A percentile compares a stretch with the other conserved stretches of the same genome.
Evolutionary conservation across 2,113 vertebrate species (phyloP).

Genomic region (Elgaria multicarinata): DNA sequence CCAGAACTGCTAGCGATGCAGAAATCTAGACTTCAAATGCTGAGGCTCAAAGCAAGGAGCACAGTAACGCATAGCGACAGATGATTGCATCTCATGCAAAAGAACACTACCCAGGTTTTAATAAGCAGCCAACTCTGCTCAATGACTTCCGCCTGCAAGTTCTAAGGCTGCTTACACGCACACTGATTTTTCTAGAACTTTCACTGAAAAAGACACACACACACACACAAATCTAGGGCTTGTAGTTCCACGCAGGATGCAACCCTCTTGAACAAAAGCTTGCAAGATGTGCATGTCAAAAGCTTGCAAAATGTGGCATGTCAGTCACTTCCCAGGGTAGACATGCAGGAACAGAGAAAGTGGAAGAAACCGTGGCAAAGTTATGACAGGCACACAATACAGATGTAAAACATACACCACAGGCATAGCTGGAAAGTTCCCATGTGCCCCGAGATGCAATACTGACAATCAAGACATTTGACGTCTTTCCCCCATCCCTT

Average conservation of each 20-base stretch:
- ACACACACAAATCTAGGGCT: too few species aligned
- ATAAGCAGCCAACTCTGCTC: background rate
- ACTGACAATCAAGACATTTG: background rate
- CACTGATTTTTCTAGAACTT: background rate
- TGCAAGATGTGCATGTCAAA: too few species aligned
- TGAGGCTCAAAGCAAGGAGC: accelerated
- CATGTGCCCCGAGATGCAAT: background rate
- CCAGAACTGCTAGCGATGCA: background rate
- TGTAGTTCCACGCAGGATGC: background rate
- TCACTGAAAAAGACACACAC: background rate
- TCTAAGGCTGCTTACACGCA: background rate
- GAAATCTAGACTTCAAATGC: slow-evolving; percentile 36
- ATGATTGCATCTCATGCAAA: background rate
- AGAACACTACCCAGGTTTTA: accelerated
- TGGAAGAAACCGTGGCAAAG: background rate
- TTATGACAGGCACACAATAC: background rate
- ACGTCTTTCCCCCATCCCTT: background rate
- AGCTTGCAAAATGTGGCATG: background rate
- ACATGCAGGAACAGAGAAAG: background rate
- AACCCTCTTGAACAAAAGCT: background rate
- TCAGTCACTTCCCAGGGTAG: background rate
- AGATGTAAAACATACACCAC: background rate
- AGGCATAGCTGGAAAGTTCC: background rate
- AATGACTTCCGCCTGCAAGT: background rate
- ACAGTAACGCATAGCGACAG: accelerated